These are phyloP conservation scores for Callipepla squamata DNA, from an alignment of 2,113 vertebrate genomes.

Conservation along the genomic window DNA sequence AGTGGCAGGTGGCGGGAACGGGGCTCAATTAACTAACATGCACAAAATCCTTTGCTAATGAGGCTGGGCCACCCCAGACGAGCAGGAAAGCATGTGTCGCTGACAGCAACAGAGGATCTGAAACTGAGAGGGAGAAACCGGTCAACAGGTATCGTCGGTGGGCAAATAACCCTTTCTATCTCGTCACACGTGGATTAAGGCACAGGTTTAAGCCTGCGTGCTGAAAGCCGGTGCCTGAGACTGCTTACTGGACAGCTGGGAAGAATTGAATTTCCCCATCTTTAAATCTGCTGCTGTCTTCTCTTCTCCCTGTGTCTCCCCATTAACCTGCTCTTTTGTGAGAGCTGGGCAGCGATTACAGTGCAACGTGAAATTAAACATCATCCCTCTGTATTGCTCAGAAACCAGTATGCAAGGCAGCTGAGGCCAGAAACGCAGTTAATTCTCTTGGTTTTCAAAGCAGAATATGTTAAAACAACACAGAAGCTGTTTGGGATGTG, in stretches of 20 bases:
- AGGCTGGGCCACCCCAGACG: conserved; percentile 79
- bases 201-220: neutral
- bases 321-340: neutral
- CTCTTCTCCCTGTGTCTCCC: neutral
- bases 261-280: neutral
- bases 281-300: neutral
- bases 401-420: neutral
- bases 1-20: conserved; percentile 79
- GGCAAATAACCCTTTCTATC: neutral
- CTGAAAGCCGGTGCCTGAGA: neutral
- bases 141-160: conserved; percentile 73
- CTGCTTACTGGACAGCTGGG: neutral
- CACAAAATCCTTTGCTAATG: conserved; percentile 83
- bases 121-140: neutral
- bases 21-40: conserved; percentile 81
- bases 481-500: neutral
- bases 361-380: neutral
- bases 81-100: conserved; percentile 67
- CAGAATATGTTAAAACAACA: neutral
- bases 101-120: conserved; percentile 65
- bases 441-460: neutral
- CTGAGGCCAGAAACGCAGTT: neutral
- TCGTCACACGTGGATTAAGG: fast-evolving
- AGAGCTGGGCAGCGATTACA: neutral
- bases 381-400: neutral